Evolutionary conservation across 2,888 invertebrate species (phyloP), one percentile per base, ranked within the genome.

Genomic region (Heteromurus nitidus): DNA sequence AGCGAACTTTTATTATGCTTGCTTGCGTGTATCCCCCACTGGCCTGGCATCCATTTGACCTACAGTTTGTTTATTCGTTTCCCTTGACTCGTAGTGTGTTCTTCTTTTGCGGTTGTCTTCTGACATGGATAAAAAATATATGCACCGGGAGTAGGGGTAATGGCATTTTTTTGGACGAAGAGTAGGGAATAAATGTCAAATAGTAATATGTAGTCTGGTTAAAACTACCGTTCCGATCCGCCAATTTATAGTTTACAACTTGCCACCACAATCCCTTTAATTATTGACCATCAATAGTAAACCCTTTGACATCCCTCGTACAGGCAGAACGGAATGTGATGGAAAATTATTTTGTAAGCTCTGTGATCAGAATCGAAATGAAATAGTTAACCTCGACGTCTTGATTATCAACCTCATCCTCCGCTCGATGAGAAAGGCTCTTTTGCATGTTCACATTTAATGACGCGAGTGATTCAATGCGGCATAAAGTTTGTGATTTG

Each of bases 251-350:
- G 24, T 55, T 50, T 31, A 55, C 67, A 55, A 55, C 65, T 81
- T 75, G 64, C 65, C 60, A 85, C 84, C 84, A 60, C 81, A 83
- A 68, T 73, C 64, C 44, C 26, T 62, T 83, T 85, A 85, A 85
- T 85, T 85, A 82, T 55, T 77, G 53, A 58, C 80, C 82, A 83
- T 83, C 81, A 83, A 82, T 75, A 42, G 60, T 24, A 44, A 20
- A 65, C 26, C 65, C 47, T 44, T n/a, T 26, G 28, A 28, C 60
- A 24, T 16, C 18, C 30, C 18, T 13, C 13, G 42, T 42, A 13
- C 13, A 13, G 7, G 42, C 13, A 42, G 42, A 47, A 3, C n/a
- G 13, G 42, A 11, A 42, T 42, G 13, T 47, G 13, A 13, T 47
- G n/a, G n/a, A 47, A 47, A 47, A 36, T 36, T 13, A 36, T 47